Base-by-base conservation (phyloP, 2,888 invertebrate species). In the Macrophya alboannulata region DNA sequence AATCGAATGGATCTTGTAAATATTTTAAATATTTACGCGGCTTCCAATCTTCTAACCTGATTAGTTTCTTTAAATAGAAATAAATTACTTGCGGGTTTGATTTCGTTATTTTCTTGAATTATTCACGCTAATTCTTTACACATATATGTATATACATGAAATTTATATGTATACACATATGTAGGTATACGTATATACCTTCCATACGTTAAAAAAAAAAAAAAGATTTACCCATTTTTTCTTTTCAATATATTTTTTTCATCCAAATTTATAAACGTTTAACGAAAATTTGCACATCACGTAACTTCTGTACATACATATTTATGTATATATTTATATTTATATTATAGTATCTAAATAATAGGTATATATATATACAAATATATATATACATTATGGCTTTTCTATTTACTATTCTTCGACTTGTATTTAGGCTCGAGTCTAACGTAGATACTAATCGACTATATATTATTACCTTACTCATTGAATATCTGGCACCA, bases 381-480 rank as follows among this genome's bases (percentile, higher is more conserved):
- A n/a, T 21, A 12, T 25, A 37, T 68, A 37, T 68, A 21, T 17
- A 51, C 43, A 81, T 62, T 48, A 68, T 68, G 71, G 83, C 83
- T 83, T 83, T 83, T 68, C 68, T 83, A 25, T 43, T 48, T 68
- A 65, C 31, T 71, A 83, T 71, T 83, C 83, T 83, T 83, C 83
- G 83, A 83, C 68, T 83, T 83, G 83, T 83, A 83, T 83, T 68
- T 65, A 71, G 51, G 48, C 68, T 83, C 65, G 71, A 71, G 83
- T 68, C 83, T 65, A 51, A 59, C n/a, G 83, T 83, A 83, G 83
- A 45, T 48, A 83, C 65, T 71, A 65, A 21, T 65, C 31, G 68
- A 83, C 81, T 81, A 68, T 55, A 79, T 17, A n/a, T n/a, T n/a
- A n/a, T n/a, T n/a, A 55, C 55, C 55, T 45, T 81, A 62, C 10